Evolutionary conservation across 2,888 invertebrate species (phyloP), one percentile per base, ranked within the genome.

Genomic region (Aporophyla nigra): DNA sequence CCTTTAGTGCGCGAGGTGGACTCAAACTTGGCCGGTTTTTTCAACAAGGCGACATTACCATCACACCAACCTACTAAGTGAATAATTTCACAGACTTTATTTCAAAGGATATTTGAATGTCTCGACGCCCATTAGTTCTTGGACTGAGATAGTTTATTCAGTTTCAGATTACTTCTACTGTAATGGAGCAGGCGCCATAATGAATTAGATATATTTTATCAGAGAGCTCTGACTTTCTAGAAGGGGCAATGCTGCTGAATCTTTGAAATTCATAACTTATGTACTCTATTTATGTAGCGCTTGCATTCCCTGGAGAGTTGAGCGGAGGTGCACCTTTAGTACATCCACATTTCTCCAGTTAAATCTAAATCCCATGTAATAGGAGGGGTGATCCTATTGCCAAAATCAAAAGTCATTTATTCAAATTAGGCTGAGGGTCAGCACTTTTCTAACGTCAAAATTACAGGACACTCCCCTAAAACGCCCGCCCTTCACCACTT

Each of bases 21-120:
- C 49, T 75, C 19, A 12, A 16, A 51, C 56, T 43, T 63, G 1
- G 16, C 10, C 7, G 1, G n/a, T 43, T 76, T 85, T 87, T 78
- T 56, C 77, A 85, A 85, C 84, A 79, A 87, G 71, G n/a, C 67
- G 19, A 74, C 86, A 74, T 83, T 86, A 86, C 61, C 83, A 86
- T 56, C 49, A 33, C 54, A 59, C 76, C 43, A 62, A 51, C 62
- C 40, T 56, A 68, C 78, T 83, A 65, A 83, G 71, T 78, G 84
- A 83, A 83, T 83, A 73, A 83, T 73, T 82, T 73, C 59, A 71
- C 58, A 53, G 66, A 86, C 59, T 73, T 73, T 82, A 82, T 82
- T 86, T 65, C 73, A 74, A 83, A 83, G 79, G 62, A 83, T 86
- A 86, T 86, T 83, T 83, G 67, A 83, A 83, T 71, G 70, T 73